Evolutionary conservation across 1,140 invertebrate species (phyloP).

Genomic region (Drosophila nannoptera): DNA sequence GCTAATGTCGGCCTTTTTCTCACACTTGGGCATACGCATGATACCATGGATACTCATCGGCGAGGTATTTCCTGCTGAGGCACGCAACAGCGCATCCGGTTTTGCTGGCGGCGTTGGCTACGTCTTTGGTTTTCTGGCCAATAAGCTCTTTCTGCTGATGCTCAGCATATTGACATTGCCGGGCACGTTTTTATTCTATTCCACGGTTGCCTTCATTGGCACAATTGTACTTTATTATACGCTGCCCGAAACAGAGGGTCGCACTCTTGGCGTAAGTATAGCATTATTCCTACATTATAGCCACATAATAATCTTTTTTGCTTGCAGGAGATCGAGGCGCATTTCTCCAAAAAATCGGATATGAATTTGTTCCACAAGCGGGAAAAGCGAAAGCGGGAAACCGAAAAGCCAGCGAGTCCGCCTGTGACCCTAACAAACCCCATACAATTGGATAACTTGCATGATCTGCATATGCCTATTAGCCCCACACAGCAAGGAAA

Average conservation of each 20-base stretch:
- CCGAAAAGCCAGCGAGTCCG: slow-evolving; percentile 37
- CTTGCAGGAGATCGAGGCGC: slow-evolving; percentile 84
- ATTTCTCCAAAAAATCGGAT: slow-evolving; percentile 81
- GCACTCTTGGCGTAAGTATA: slow-evolving; percentile 81
- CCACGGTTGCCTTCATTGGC: slow-evolving; percentile 82
- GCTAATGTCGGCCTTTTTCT: slow-evolving; percentile 84
- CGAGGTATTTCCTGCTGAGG: slow-evolving; percentile 85
- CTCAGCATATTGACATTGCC: slow-evolving; percentile 82
- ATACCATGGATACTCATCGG: slow-evolving; percentile 89
- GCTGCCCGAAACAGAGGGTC: slow-evolving; percentile 88
- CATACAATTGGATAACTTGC: slow-evolving; percentile 59
- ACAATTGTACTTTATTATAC: slow-evolving; percentile 81
- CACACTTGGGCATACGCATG: slow-evolving; percentile 85
- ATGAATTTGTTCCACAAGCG: slow-evolving; percentile 60
- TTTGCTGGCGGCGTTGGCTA: slow-evolving; percentile 85
- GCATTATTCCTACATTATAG: not conserved
- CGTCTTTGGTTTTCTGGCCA: slow-evolving; percentile 85
- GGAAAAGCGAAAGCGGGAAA: slow-evolving; percentile 16
- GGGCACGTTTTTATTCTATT: slow-evolving; percentile 84
- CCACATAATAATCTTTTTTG: not conserved
- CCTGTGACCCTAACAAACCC: slow-evolving; percentile 23
- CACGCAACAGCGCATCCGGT: slow-evolving; percentile 84
- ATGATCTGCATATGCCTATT: slow-evolving; percentile 68
- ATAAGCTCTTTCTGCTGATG: slow-evolving; percentile 86
- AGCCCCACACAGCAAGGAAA: slow-evolving; percentile 64